phyloP scores from a whole-genome alignment of 1,140 invertebrate genomes.

The Glomeris maerens region DNA sequence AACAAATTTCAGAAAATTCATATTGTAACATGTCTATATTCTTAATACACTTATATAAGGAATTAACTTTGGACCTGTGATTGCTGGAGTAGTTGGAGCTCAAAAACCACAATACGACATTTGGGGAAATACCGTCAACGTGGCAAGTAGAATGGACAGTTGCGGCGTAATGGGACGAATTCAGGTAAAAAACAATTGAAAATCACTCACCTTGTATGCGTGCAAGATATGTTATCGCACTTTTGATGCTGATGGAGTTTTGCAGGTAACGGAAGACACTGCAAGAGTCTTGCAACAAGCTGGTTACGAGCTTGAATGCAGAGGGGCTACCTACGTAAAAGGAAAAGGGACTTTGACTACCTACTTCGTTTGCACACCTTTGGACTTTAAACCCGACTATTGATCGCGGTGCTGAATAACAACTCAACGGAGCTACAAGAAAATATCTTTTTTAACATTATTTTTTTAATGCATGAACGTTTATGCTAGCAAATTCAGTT shows the following conservation, averaged over 20 bases:
- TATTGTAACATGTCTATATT: conserved; percentile 3
- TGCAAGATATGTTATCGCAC: neutral
- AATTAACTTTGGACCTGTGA: conserved; percentile 84
- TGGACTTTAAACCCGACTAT: too few species aligned
- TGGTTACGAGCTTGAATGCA: conserved; percentile 68
- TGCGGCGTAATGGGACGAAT: conserved; percentile 72
- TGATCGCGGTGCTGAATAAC: too few species aligned
- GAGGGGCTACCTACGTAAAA: conserved; percentile 80
- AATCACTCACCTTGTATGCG: conserved; percentile 2
- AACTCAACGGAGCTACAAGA: too few species aligned
- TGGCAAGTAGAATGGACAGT: conserved; percentile 87
- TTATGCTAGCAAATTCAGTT: too few species aligned
- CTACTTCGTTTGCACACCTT: conserved; percentile 74
- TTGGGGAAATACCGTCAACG: conserved; percentile 96
- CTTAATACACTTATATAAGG: conserved; percentile 39
- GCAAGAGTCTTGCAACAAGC: conserved; percentile 68
- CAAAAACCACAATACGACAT: conserved; percentile 96
- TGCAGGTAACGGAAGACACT: conserved; percentile 65
- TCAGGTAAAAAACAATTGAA: conserved; percentile 38
- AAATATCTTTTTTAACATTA: too few species aligned
- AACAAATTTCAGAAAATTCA: conserved; percentile 5
- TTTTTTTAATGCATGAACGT: too few species aligned
- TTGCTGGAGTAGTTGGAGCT: conserved; percentile 83
- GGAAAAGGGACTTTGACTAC: conserved; percentile 85
- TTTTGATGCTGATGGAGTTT: too few species aligned